Evolutionary conservation across 30 jellyfish, hydroid and myxozoan genomes (phyloP), one percentile per base, ranked within the genome.

Genomic region (Cassiopea andromeda): DNA sequence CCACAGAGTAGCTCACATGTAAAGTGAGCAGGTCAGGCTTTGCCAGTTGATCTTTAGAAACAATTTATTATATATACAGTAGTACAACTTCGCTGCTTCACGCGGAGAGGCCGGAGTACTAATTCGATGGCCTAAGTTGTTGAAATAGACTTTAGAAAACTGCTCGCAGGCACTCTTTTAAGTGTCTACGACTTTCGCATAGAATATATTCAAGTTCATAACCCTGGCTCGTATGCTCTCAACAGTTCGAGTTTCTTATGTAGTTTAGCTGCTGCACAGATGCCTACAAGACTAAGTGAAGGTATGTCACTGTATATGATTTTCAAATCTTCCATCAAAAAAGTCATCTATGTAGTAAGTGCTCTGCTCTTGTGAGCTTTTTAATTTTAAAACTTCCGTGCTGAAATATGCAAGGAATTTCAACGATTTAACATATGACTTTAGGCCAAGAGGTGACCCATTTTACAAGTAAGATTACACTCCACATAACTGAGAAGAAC

Each of bases 201-300:
- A 66, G 75, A 19, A 66, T 5, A 66, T 6, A 15, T 5, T 66
- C 27, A 19, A 19, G 45, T 66, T 14, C 27, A 43, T n/a, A 19
- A 43, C 50, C 79, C 79, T 70, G 79, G 79, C 79, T n/a, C 27
- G 79, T 54, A 12, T 6, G 54, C 54, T 43, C 12, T 12, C 2
- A 70, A 70, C 79, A 19, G 79, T 70, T 70, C 7, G 14, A 1
- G 50, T 70, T 1, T 12, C 27, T 43, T 18, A 43, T 50, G 6
- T 77, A 14, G 74, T 77, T 72, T 77, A 64, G 75, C 46, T 38
- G 14, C 7, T 45, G 17, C 58, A 81, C 80, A 70, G 48, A 83
- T 83, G 91, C 91, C 91, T n/a, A 83, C 91, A 83, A 83, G 91
- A 72, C 60, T 83, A 45, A 83, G 91, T 54, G 91, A 83, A 83